Evolutionary conservation across 2,113 vertebrate species (phyloP).

Genomic region (Chaetura pelagica): DNA sequence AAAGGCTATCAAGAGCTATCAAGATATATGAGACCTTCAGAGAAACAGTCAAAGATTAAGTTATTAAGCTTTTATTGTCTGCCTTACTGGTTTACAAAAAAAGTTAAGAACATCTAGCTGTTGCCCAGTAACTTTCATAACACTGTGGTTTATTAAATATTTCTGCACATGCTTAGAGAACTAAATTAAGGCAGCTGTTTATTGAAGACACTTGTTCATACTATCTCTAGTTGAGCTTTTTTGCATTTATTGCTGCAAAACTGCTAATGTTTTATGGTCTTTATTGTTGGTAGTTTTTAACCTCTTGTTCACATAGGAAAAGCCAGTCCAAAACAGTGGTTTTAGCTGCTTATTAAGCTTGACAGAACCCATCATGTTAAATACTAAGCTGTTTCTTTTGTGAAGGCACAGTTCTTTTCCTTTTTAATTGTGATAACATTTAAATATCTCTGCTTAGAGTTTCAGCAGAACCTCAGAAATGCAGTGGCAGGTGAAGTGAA

Average conservation of each 20-base stretch:
- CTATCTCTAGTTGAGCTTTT: not conserved
- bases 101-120: not conserved
- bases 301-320: not conserved
- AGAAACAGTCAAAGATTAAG: not conserved
- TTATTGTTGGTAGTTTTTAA: not conserved
- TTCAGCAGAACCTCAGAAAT: not conserved
- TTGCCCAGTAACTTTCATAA: slow-evolving; percentile 18
- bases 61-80: not conserved
- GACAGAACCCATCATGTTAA: not conserved
- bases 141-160: not conserved
- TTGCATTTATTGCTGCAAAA: not conserved
- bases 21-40: not conserved
- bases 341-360: not conserved
- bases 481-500: not conserved
- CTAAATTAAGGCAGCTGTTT: not conserved
- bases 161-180: not conserved
- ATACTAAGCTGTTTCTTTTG: not conserved
- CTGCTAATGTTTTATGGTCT: not conserved
- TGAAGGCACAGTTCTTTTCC: not conserved
- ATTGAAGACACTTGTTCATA: not conserved
- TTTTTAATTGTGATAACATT: not conserved
- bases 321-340: not conserved
- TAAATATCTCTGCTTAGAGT: not conserved
- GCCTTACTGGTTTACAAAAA: not conserved
- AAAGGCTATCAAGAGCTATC: not conserved